These are phyloP conservation scores for Poeciliopsis turrubarensis DNA, from an alignment of 2,113 vertebrate genomes.

Conservation along the genomic window DNA sequence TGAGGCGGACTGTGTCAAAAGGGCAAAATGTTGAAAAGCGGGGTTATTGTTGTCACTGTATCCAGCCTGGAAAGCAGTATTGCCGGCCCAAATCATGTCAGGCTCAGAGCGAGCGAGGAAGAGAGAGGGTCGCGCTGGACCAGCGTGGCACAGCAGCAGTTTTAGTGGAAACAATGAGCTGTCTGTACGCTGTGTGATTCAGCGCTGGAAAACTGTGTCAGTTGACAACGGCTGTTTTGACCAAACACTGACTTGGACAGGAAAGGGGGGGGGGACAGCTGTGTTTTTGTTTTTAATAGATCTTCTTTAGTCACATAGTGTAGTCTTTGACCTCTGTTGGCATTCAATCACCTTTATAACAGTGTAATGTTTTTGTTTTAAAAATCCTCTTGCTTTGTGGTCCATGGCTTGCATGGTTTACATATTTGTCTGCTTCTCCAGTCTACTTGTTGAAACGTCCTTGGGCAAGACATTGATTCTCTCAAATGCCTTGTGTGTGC, in stretches of 20 bases:
- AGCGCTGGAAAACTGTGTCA: constrained; percentile 26
- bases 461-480: background rate
- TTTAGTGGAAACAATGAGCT: constrained; percentile 55
- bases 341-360: background rate
- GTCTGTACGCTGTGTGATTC: constrained; percentile 42
- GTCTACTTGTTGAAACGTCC: background rate
- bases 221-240: constrained; percentile 22
- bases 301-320: background rate
- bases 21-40: constrained; percentile 48
- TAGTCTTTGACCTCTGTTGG: background rate
- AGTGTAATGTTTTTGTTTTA: background rate
- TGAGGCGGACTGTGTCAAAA: constrained; percentile 45
- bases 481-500: background rate
- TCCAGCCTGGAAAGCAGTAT: constrained; percentile 19
- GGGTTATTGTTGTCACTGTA: constrained; percentile 57
- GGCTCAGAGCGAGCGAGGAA: constrained; percentile 33
- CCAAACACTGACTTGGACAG: background rate
- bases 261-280: too few relatives aligned
- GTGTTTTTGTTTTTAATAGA: too few relatives aligned
- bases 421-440: background rate
- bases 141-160: constrained; percentile 24
- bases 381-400: background rate
- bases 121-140: constrained; percentile 17
- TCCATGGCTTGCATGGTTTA: background rate
- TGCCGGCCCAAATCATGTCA: constrained; percentile 54